Conservation (phyloP, 2,797 vertebrate genomes). For the Acanthornis magna region DNA sequence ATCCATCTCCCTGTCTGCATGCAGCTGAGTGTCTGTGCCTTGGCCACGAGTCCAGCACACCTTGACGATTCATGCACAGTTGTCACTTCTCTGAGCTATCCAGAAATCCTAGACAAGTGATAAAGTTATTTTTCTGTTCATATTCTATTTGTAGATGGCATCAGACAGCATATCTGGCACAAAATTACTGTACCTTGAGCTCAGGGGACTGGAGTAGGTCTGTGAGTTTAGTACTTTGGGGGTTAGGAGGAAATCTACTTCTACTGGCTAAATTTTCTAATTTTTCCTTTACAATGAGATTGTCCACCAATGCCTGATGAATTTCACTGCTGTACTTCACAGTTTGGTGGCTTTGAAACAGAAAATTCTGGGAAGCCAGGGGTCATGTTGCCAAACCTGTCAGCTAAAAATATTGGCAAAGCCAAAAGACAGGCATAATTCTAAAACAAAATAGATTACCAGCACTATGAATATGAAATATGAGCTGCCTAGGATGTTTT, state of each 20-base stretch:
- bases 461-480: neutral
- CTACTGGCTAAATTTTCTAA: neutral
- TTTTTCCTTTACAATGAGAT: neutral
- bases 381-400: neutral
- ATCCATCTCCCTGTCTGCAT: accelerated
- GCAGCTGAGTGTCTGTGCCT: neutral
- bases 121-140: neutral
- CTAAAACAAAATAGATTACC: neutral
- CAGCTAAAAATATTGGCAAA: neutral
- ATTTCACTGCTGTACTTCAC: neutral
- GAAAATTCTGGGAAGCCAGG: neutral
- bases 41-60: neutral
- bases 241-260: neutral
- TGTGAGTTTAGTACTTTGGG: neutral
- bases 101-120: neutral
- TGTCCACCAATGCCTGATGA: neutral
- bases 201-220: neutral
- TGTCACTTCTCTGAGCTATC: neutral
- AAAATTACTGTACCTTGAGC: neutral
- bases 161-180: neutral
- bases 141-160: neutral
- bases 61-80: neutral
- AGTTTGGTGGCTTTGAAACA: neutral
- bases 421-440: neutral
- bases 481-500: neutral